phyloP scores from a whole-genome alignment of 30 jellyfish, hydroid and myxozoan species.

The Aurelia coerulea region DNA sequence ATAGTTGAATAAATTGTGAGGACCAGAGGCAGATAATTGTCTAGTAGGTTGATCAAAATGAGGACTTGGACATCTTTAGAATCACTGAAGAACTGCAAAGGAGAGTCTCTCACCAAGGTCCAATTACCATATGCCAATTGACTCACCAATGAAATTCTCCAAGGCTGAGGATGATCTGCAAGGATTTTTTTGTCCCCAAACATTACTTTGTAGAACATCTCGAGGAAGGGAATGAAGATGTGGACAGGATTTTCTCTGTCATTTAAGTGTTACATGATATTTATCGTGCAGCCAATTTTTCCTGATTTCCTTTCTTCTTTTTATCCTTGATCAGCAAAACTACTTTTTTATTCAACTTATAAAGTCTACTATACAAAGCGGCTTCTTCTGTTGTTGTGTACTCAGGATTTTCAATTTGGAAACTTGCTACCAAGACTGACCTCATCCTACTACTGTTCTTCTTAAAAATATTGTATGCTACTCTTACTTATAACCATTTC shows the following conservation, averaged over 20 bases:
- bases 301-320: not conserved
- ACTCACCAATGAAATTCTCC: not conserved
- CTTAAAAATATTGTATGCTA: too few species aligned
- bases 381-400: too few species aligned
- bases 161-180: slow-evolving; percentile 17
- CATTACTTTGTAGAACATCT: not conserved
- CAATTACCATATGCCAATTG: slow-evolving; percentile 17
- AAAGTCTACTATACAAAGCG: too few species aligned
- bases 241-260: slow-evolving; percentile 7
- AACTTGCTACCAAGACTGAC: too few species aligned
- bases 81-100: not conserved
- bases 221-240: not conserved
- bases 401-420: too few species aligned
- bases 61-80: slow-evolving; percentile 9
- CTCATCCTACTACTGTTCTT: too few species aligned
- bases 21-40: slow-evolving; percentile 32
- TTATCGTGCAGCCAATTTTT: too few species aligned
- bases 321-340: not conserved
- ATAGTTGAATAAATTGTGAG: not conserved
- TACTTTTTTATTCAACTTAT: too few species aligned
- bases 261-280: not conserved
- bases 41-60: not conserved
- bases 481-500: too few species aligned
- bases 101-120: slow-evolving; percentile 15
- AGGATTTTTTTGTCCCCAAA: slow-evolving; percentile 8